Base-by-base conservation (phyloP, 2,888 invertebrate species). In the Pasiphila rectangulata region DNA sequence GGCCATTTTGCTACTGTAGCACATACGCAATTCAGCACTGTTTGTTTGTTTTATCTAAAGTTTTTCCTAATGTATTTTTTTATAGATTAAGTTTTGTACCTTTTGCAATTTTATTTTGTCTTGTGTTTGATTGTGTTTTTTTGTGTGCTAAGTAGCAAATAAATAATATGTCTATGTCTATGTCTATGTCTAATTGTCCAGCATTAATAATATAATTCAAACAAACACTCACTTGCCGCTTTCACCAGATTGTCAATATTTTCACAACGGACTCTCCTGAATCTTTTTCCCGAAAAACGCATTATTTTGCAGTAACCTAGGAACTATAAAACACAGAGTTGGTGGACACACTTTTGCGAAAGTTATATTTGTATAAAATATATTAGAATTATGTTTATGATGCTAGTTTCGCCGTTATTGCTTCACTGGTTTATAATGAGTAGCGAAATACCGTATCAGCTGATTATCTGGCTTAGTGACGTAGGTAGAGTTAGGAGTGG, bases 211-310 rank as follows among this genome's bases (percentile, higher is more conserved):
- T n/a, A n/a, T n/a, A n/a, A n/a, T n/a, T n/a, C n/a, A n/a, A n/a
- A n/a, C n/a, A n/a, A 17, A 5, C 44, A 78, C 84, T 82, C 67
- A 84, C 84, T 69, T 17, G 75, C 46, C 0, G 63, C 64, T 45
- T 61, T 68, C 10, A 79, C 42, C 25, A 84, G 51, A 21, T 75
- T 69, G 1, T 80, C 73, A 2, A 84, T 57, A 55, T 84, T 83
- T 46, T 80, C 79, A 58, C 70, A 74, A 0, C 69, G 60, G 0
- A 69, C 60, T 41, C 84, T 64, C 38, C 69, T 67, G 37, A 59
- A 85, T 25, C 66, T 73, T 53, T 78, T 83, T 0, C 85, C 85
- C 0, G 71, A 79, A 57, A 81, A 27, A 32, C 10, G 9, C 32
- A 32, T 32, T 2, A 17, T 32, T 32, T 19, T 32, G 7, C 16